Conservation (phyloP, 2,113 vertebrate genomes). For the Archilochus colubris region DNA sequence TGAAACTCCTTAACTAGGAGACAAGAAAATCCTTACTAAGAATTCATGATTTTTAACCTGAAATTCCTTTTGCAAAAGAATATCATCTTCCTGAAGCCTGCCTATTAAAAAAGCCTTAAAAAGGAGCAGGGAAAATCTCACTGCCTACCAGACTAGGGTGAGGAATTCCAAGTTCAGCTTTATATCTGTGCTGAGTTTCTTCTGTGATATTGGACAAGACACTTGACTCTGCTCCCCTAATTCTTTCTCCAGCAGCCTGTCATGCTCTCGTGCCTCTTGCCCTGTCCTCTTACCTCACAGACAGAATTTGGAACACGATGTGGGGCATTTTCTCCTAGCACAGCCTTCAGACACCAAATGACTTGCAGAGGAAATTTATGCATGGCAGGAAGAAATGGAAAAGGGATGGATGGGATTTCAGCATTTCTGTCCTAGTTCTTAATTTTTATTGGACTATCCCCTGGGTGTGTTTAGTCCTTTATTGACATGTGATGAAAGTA, state of each 20-base stretch:
- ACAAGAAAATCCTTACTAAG: not conserved
- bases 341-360: not conserved
- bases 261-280: not conserved
- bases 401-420: not conserved
- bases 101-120: not conserved
- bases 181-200: not conserved
- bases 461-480: conserved; percentile 9
- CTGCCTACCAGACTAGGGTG: not conserved
- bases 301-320: not conserved
- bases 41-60: not conserved
- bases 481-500: conserved; percentile 45
- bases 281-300: not conserved
- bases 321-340: not conserved
- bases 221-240: not conserved
- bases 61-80: not conserved
- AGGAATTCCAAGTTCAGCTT: not conserved
- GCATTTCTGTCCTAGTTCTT: not conserved
- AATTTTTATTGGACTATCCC: conserved; percentile 41
- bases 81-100: not conserved
- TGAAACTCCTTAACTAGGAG: no score
- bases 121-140: not conserved
- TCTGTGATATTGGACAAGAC: not conserved
- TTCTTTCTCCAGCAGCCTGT: not conserved
- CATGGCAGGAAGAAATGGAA: not conserved
- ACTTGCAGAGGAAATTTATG: not conserved